phyloP scores from a whole-genome alignment of 1,140 invertebrate species.

The Pseudoatta argentina region DNA sequence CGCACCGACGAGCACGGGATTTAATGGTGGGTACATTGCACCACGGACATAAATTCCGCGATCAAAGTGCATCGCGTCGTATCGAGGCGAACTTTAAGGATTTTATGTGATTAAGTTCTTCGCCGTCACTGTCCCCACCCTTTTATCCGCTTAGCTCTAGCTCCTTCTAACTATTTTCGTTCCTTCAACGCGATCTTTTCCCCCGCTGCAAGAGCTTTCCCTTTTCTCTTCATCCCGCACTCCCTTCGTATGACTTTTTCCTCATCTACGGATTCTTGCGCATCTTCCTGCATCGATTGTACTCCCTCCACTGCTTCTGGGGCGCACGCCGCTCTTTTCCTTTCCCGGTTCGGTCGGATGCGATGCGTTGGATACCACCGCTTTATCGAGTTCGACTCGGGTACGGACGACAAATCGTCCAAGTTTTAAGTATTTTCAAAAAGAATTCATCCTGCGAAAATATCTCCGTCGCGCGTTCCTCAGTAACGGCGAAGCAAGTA shows the following conservation, averaged over 20 bases:
- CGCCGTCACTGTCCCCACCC: conserved; percentile 33
- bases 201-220: background rate
- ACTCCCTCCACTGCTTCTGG: conserved; percentile 9
- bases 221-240: conserved; percentile 12
- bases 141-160: conserved; percentile 1
- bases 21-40: conserved; percentile 78
- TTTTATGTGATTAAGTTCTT: conserved; percentile 80
- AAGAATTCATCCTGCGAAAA: conserved; percentile 76
- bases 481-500: conserved; percentile 25
- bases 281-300: conserved; percentile 60
- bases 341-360: conserved; percentile 39
- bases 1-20: conserved; percentile 73
- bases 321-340: conserved; percentile 20
- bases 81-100: conserved; percentile 76
- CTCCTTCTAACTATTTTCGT: conserved; percentile 34
- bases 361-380: conserved; percentile 64
- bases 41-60: conserved; percentile 77
- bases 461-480: conserved; percentile 59
- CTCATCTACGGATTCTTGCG: conserved; percentile 29
- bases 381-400: conserved; percentile 77
- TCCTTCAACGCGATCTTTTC: background rate
- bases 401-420: conserved; percentile 77
- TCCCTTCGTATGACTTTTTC: conserved; percentile 38
- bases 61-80: conserved; percentile 78
- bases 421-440: conserved; percentile 83